phyloP scores from a whole-genome alignment of 2,797 vertebrate species.

The Novumbra hubbsi region DNA sequence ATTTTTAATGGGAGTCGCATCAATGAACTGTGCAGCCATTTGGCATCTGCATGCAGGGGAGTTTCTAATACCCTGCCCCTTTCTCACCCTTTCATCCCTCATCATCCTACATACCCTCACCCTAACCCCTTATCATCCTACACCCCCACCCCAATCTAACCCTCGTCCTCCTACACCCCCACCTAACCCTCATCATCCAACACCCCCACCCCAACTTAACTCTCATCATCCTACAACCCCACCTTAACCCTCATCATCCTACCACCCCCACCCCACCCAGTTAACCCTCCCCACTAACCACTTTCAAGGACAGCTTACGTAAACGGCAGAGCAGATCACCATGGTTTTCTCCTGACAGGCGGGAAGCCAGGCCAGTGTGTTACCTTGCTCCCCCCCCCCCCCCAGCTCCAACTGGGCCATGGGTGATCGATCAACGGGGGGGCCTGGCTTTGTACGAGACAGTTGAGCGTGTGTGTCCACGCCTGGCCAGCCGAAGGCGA shows the following conservation, averaged over 20 bases:
- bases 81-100: background rate
- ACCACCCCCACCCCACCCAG: background rate
- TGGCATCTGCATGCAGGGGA: conserved; percentile 69
- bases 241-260: background rate
- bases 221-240: background rate
- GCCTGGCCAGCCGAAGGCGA: conserved; percentile 48
- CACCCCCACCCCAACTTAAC: no score
- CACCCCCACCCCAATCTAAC: background rate
- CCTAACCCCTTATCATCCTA: background rate
- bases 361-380: conserved; percentile 42
- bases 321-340: conserved; percentile 51
- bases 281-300: background rate
- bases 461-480: conserved; percentile 52
- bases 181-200: background rate
- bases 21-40: conserved; percentile 76
- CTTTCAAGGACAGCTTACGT: conserved; percentile 56
- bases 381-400: conserved; percentile 38
- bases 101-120: background rate
- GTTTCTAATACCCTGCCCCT: conserved; percentile 50
- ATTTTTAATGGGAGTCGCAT: conserved; percentile 80
- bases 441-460: conserved; percentile 48
- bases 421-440: conserved; percentile 51
- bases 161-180: background rate
- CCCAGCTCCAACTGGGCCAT: conserved; percentile 42
- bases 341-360: conserved; percentile 36